Evolutionary conservation across 2,113 vertebrate genomes (phyloP).

Genomic region (Baryphthengus martii): DNA sequence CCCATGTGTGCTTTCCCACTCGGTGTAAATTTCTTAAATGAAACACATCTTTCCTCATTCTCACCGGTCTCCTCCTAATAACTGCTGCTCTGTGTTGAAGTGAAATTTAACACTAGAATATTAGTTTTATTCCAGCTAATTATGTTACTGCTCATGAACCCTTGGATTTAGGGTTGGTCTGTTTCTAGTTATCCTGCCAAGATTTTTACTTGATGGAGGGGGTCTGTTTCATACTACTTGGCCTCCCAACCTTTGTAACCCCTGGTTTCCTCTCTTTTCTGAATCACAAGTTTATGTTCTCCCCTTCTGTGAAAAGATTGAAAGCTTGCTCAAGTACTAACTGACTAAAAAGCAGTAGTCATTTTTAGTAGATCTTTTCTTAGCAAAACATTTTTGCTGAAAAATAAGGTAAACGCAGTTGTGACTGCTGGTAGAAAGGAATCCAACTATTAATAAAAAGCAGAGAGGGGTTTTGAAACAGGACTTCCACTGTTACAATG

Average conservation of each 20-base stretch:
- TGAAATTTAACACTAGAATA: slow-evolving; percentile 84
- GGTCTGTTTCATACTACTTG: slow-evolving; percentile 84
- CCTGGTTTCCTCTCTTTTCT: slow-evolving; percentile 84
- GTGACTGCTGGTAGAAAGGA: slow-evolving; percentile 82
- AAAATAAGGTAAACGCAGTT: slow-evolving; percentile 75
- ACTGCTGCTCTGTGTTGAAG: slow-evolving; percentile 71
- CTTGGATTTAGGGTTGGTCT: slow-evolving; percentile 82
- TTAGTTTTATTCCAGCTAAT: slow-evolving; percentile 86
- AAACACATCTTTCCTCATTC: slow-evolving; percentile 67
- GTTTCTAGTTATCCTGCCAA: slow-evolving; percentile 88
- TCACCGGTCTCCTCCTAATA: slow-evolving; percentile 60
- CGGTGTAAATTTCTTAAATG: slow-evolving; percentile 48
- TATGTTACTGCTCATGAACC: slow-evolving; percentile 82
- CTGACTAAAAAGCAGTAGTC: slow-evolving; percentile 76
- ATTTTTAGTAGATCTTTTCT: slow-evolving; percentile 81
- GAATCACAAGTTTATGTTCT: slow-evolving; percentile 82
- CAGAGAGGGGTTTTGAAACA: slow-evolving; percentile 81
- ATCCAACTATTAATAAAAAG: slow-evolving; percentile 84
- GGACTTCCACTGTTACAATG: slow-evolving; percentile 80
- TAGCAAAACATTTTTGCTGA: slow-evolving; percentile 80
- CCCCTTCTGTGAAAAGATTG: slow-evolving; percentile 82
- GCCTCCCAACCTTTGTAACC: slow-evolving; percentile 86
- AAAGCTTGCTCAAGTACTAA: slow-evolving; percentile 77
- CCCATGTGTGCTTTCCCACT: not conserved
- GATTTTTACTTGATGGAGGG: slow-evolving; percentile 82